These are phyloP conservation scores for Megalops cyprinoides DNA, from an alignment of 2,797 vertebrate species.

Conservation along the genomic window DNA sequence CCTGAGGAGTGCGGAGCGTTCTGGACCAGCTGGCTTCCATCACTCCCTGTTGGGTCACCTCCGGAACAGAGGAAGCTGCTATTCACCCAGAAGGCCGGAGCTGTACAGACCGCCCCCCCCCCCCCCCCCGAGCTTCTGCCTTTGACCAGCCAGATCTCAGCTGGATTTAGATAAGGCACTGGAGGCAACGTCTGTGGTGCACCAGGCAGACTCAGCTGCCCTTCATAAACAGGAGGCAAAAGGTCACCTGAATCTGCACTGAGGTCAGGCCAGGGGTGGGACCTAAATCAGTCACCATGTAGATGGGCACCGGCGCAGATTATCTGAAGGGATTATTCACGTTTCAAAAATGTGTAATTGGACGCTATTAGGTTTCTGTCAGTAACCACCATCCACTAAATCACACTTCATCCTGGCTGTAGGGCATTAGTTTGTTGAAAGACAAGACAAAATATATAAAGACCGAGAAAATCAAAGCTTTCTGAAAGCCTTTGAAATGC, in stretches of 20 bases:
- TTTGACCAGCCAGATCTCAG: conserved; percentile 49
- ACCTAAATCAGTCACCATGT: background rate
- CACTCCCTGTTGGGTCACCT: conserved; percentile 45
- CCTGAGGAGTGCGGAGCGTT: conserved; percentile 45
- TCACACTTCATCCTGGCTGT: background rate
- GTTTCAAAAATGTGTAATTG: background rate
- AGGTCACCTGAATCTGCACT: background rate
- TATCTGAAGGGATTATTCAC: no score
- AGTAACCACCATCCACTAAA: background rate
- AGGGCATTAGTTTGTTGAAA: background rate
- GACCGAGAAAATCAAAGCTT: background rate
- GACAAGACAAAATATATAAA: background rate
- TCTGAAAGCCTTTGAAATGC: background rate
- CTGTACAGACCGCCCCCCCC: conserved; percentile 33
- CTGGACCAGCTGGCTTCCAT: conserved; percentile 62
- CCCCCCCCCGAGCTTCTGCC: background rate
- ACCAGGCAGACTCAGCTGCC: no score
- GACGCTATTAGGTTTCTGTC: background rate
- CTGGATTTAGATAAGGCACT: conserved; percentile 52
- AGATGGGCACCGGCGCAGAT: background rate
- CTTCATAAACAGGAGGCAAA: background rate
- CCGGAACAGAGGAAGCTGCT: conserved; percentile 43
- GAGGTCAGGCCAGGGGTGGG: background rate
- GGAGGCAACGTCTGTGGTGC: conserved; percentile 43
- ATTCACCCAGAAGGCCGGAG: conserved; percentile 34